Conservation (phyloP, 2,113 vertebrate species). For the Entelurus aequoreus region DNA sequence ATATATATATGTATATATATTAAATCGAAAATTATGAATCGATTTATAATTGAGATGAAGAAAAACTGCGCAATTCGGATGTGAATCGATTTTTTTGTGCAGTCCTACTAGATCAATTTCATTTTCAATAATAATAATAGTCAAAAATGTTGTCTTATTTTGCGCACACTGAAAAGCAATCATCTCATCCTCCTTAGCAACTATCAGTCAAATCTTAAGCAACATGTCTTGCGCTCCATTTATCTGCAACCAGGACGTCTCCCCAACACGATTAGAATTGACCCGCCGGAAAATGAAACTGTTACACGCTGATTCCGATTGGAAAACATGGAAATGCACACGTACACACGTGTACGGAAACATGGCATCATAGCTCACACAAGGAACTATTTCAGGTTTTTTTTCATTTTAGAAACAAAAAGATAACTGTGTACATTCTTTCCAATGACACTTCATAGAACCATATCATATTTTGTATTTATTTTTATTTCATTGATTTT, state of each 20-base stretch:
- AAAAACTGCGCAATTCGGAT: too few relatives aligned
- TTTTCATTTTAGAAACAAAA: too few relatives aligned
- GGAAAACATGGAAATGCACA: constrained; percentile 50
- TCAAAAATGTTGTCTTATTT: neutral
- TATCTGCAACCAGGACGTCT: constrained; percentile 56
- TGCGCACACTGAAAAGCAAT: constrained; percentile 6
- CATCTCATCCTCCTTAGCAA: neutral
- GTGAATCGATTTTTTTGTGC: too few relatives aligned
- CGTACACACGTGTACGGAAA: constrained; percentile 33
- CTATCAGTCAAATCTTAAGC: constrained; percentile 65
- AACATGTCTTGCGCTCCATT: constrained; percentile 46
- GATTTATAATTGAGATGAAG: too few relatives aligned
- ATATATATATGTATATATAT: too few relatives aligned
- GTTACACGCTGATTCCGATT: constrained; percentile 63
- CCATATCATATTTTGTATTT: too few relatives aligned
- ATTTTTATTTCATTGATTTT: too few relatives aligned
- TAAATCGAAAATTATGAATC: too few relatives aligned
- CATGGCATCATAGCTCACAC: neutral
- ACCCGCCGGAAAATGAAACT: constrained; percentile 58
- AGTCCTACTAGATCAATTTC: too few relatives aligned
- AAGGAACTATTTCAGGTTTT: neutral
- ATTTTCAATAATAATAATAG: neutral
- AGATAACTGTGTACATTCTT: too few relatives aligned
- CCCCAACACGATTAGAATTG: constrained; percentile 71
- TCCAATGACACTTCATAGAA: too few relatives aligned